Percentiles rank a stretch among this genome's conserved stretches.
Conservation (phyloP, 2,888 invertebrate genomes). For the Drosophila suboccidentalis region DNA sequence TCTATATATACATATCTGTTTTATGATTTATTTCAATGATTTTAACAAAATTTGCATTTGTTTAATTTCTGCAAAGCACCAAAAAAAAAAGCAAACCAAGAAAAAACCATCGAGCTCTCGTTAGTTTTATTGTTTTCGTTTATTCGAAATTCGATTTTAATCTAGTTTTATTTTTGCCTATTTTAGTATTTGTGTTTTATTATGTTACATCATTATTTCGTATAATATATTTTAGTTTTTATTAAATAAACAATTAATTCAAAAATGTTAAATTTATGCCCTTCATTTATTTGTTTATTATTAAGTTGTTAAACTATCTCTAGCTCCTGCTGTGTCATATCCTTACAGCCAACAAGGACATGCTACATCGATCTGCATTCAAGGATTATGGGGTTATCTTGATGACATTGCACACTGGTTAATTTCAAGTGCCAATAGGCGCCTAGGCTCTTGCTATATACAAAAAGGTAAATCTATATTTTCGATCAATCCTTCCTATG, state of each 20-base stretch:
- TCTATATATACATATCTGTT: conserved; percentile 20
- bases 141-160: conserved; percentile 53
- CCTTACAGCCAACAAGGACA: not conserved
- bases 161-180: conserved; percentile 56
- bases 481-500: no score
- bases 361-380: not conserved
- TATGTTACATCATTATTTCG: conserved; percentile 58
- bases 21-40: conserved; percentile 27
- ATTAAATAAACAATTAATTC: conserved; percentile 40
- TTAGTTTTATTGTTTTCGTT: conserved; percentile 49
- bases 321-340: not conserved
- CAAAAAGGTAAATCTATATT: no score
- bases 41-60: conserved; percentile 63
- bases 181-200: conserved; percentile 68
- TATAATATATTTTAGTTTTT: conserved; percentile 56
- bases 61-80: conserved; percentile 55
- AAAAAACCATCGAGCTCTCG: conserved; percentile 32
- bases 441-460: no score
- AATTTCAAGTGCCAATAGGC: no score
- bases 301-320: not conserved
- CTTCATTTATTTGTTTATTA: not conserved
- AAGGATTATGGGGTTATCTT: not conserved
- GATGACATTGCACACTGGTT: no score
- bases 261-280: conserved; percentile 17
- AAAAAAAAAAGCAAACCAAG: conserved; percentile 38